These are phyloP conservation scores for Cryptoprocta ferox DNA, from an alignment of 2,797 vertebrate genomes.

Conservation along the genomic window DNA sequence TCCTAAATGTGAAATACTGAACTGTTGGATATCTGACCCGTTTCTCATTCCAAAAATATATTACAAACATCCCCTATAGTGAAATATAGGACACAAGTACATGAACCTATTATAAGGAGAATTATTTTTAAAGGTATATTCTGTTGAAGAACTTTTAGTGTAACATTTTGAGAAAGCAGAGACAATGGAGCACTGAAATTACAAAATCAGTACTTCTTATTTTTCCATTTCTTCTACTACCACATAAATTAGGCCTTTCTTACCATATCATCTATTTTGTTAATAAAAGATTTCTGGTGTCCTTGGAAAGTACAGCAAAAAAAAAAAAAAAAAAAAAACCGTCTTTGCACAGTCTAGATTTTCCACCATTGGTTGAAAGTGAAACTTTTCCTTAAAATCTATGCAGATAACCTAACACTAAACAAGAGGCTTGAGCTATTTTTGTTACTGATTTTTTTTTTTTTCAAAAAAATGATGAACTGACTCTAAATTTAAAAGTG, in stretches of 20 bases:
- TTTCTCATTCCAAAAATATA: slow-evolving; percentile 60
- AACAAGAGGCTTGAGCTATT: background rate
- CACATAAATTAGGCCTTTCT: slow-evolving; percentile 1
- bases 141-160: background rate
- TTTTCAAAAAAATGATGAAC: background rate
- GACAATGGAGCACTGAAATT: background rate
- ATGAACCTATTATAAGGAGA: background rate
- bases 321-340: background rate
- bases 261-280: background rate
- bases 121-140: background rate
- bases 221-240: background rate
- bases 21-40: background rate
- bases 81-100: slow-evolving; percentile 19
- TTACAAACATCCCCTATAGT: background rate
- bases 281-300: background rate
- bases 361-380: background rate
- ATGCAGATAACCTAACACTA: background rate
- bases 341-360: background rate
- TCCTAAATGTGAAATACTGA: slow-evolving; percentile 62
- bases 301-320: slow-evolving; percentile 7
- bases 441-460: background rate
- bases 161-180: slow-evolving; percentile 39
- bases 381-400: slow-evolving; percentile 17
- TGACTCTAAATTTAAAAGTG: background rate
- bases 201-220: slow-evolving; percentile 7